Evolutionary conservation across 2,113 vertebrate species (phyloP).

Genomic region (Periophthalmus modestus): DNA sequence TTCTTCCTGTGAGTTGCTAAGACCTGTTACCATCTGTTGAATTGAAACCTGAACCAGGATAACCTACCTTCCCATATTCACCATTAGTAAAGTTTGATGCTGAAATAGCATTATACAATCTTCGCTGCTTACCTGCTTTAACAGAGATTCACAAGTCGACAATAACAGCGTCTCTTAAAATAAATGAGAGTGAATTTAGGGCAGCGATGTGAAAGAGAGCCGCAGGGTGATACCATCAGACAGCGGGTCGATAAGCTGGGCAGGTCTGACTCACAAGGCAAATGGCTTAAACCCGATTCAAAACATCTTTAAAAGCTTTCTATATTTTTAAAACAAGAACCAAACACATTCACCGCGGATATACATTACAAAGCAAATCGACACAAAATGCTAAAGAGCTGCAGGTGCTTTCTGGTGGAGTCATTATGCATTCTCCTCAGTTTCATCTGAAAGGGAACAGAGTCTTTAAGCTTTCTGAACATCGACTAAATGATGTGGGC

Average conservation of each 20-base stretch:
- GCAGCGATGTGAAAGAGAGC: not conserved
- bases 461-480: not conserved
- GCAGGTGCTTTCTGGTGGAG: not conserved
- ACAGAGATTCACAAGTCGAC: not conserved
- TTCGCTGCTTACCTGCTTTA: not conserved
- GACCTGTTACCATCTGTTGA: no score
- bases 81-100: no score
- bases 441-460: not conserved
- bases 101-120: not conserved
- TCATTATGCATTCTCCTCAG: not conserved
- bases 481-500: conserved; percentile 6
- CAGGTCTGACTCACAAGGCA: conserved; percentile 8
- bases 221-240: conserved; percentile 1
- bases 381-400: not conserved
- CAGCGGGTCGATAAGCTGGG: not conserved
- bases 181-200: not conserved
- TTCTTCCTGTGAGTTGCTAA: no score
- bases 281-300: not conserved
- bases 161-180: not conserved
- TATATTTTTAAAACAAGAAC: not conserved
- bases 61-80: no score
- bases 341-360: not conserved
- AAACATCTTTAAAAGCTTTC: not conserved
- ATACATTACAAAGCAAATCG: conserved; percentile 1
- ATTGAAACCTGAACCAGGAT: no score